Evolutionary conservation across 1,140 invertebrate species (phyloP).

Genomic region (Sycobia sp.): DNA sequence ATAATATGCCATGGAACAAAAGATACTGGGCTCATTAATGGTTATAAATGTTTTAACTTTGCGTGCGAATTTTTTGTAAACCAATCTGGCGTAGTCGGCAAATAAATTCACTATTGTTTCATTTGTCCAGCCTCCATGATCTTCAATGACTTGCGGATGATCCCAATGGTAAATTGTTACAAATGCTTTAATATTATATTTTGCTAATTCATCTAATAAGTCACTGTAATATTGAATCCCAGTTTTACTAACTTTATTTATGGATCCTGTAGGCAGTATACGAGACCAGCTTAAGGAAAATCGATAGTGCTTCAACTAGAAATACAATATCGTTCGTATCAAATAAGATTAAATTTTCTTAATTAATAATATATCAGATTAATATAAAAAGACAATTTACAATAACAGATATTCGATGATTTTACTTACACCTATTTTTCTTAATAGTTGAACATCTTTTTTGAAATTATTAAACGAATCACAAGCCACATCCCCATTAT

Average conservation of each 20-base stretch:
- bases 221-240: slow-evolving; percentile 67
- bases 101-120: slow-evolving; percentile 64
- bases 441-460: no score
- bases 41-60: slow-evolving; percentile 59
- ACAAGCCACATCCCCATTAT: no score
- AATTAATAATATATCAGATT: no score
- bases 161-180: slow-evolving; percentile 66
- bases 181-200: slow-evolving; percentile 60
- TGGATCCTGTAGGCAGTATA: slow-evolving; percentile 65
- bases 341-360: no score
- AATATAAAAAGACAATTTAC: no score
- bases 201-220: slow-evolving; percentile 64
- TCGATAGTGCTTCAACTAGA: slow-evolving; percentile 59
- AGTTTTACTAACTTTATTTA: slow-evolving; percentile 59
- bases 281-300: slow-evolving; percentile 70
- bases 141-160: slow-evolving; percentile 61
- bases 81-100: slow-evolving; percentile 60
- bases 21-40: slow-evolving; percentile 58
- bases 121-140: slow-evolving; percentile 69
- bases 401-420: no score
- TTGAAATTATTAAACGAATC: no score
- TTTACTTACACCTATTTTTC: no score
- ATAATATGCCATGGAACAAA: slow-evolving; percentile 42
- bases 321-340: neutral
- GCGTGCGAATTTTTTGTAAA: slow-evolving; percentile 58